Base-by-base conservation (phyloP, 2,888 invertebrate genomes). In the Cheilosia scutellata region DNA sequence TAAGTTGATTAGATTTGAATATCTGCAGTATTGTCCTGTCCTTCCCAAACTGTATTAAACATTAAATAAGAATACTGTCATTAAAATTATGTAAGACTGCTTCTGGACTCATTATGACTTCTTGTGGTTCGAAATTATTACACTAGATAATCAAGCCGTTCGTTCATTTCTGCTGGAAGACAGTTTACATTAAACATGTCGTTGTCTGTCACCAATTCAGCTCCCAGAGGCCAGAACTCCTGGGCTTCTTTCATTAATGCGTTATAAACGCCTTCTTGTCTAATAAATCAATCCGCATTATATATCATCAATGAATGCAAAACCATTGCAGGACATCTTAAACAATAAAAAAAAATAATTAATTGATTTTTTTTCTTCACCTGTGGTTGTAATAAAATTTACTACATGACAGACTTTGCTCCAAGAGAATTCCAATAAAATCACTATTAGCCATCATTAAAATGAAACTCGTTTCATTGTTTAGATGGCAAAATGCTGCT, bases 301-400 rank as follows among this genome's bases (percentile, higher is more conserved):
- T 42, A 57, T 53, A 44, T 29, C 55, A 68, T 68, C 68, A 57
- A 68, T 68, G 55, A 29, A 16, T 40, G 13, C 25, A 40, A 57
- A 16, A 4, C 16, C 1, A 60, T 2, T n/a, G 5, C 3, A 60
- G n/a, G n/a, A 25, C 16, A 42, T 1, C 13, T 42, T n/a, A 1
- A 42, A 11, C 42, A n/a, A 11, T 37, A 11, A 37, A 11, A 37
- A 37, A 11, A 9, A 16, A 44, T 5, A 44, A 13, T 70, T 47
- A 44, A 57, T 70, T 57, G 33, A 44, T 44, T 44, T 44, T 42
- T 44, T 44, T 13, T 25, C 20, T 9, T 2, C 4, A 20, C 9
- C 20, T 6, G 0, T 2, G 20, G 49, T 9, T 49, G 49, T 20
- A 25, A 49, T 49, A 49, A 49, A 49, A 3, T 49, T 20, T 25